These are phyloP conservation scores for Micronisus gabar DNA, from an alignment of 2,113 vertebrate genomes.

Conservation along the genomic window DNA sequence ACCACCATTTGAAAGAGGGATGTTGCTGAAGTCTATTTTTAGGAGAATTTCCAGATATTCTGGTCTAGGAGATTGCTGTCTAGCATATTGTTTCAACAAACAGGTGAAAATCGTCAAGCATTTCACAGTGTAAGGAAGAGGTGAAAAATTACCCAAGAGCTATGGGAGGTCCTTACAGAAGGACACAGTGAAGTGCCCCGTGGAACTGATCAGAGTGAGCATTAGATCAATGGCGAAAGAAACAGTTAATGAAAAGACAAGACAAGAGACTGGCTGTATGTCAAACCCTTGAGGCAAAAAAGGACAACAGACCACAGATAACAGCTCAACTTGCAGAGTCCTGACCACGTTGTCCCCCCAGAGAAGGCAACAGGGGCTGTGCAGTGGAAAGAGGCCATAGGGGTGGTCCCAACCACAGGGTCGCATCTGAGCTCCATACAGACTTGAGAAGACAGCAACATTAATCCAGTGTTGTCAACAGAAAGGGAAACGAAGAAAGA, in stretches of 20 bases:
- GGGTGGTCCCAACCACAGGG: background rate
- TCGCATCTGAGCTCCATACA: background rate
- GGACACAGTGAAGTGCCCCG: fast-evolving
- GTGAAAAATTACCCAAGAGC: background rate
- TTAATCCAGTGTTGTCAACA: background rate
- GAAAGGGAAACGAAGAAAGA: background rate
- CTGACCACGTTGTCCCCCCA: fast-evolving
- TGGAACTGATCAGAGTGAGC: background rate
- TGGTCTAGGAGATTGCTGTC: background rate
- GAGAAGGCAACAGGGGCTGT: background rate
- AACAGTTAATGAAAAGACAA: background rate
- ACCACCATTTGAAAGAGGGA: background rate
- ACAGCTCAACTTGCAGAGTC: background rate
- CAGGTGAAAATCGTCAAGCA: background rate
- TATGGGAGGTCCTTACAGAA: background rate
- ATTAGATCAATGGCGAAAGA: background rate
- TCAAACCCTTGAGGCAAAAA: background rate
- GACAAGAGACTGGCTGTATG: background rate
- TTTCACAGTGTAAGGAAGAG: background rate
- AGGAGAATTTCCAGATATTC: background rate
- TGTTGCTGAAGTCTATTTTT: background rate
- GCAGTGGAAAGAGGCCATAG: background rate
- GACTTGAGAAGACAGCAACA: background rate
- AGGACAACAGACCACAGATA: background rate
- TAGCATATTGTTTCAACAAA: background rate